phyloP scores from a whole-genome alignment of 1,140 invertebrate species.

The Ostrea denselamellosa region DNA sequence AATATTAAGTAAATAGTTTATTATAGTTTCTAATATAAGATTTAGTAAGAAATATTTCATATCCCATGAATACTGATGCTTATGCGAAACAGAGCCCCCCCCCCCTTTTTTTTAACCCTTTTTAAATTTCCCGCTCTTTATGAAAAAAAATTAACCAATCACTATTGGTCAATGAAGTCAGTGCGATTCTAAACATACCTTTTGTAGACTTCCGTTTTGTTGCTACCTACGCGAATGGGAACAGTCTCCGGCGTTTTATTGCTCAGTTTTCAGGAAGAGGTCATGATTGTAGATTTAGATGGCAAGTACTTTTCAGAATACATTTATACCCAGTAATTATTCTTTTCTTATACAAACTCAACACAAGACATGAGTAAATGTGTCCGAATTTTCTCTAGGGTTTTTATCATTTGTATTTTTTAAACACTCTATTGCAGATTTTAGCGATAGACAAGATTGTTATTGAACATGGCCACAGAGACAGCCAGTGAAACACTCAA shows the following conservation, averaged over 20 bases:
- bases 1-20: too few relatives aligned
- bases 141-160: neutral
- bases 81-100: neutral
- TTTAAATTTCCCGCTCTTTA: constrained; percentile 12
- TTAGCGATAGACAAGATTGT: too few relatives aligned
- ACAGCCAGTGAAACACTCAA: constrained; percentile 65
- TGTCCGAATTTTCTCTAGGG: neutral
- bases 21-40: too few relatives aligned
- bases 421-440: neutral
- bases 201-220: neutral
- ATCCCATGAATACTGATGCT: too few relatives aligned
- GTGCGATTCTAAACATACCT: constrained; percentile 11
- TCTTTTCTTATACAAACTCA: too few relatives aligned
- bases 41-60: too few relatives aligned
- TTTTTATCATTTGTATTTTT: neutral
- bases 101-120: neutral
- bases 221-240: constrained; percentile 12
- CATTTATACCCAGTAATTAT: too few relatives aligned
- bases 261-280: too few relatives aligned
- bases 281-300: too few relatives aligned
- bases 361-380: too few relatives aligned
- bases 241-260: neutral
- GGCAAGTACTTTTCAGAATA: too few relatives aligned
- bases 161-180: neutral
- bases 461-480: constrained; percentile 44